Base-by-base conservation (phyloP, 2,113 vertebrate species). In the Oceanites oceanicus region DNA sequence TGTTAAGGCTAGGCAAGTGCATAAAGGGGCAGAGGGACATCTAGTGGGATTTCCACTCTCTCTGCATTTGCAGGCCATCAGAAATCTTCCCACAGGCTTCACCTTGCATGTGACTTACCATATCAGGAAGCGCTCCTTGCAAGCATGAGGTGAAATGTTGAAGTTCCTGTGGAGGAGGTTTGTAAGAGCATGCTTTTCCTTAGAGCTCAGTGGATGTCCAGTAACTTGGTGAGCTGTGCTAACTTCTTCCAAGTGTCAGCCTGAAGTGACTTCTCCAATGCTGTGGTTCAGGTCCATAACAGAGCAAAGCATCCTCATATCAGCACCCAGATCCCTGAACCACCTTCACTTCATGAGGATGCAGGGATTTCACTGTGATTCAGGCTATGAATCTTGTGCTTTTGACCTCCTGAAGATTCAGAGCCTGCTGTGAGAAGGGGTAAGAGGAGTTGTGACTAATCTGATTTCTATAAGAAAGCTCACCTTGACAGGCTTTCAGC, bases 1-100 rank as follows among this genome's bases (percentile, higher is more conserved):
- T 25, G 58, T n/a, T 68, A 81, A 53, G 5, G 3, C 36, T 65
- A 23, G 15, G 53, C 71, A 88, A 52, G 49, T 45, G 79, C 79
- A 63, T 75, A 29, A 94, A 89, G 92, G 40, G 61, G 13, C 94
- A 96, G 92, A 94, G 95, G 77, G 94, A 96, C 94, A 94, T 65
- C 88, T 96, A 96, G 95, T 94, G 94, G 88, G 95, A 91, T 91
- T 86, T 81, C 52, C 40, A 65, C 61, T 71, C 30, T 66, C 26
- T 78, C 52, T 63, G 68, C 44, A 17, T 26, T 71, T 95, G 65
- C 76, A 89, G 61, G 36, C 42, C 82, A 67, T 18, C 86, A 77
- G 56, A 77, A 86, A 56, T 68, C 50, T 75, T 77, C 29, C 45
- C 42, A 40, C 16, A 36, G 55, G 15, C 6, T 40, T 95, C 42